A percentile compares a stretch with the other conserved stretches of the same genome.
Evolutionary conservation across 2,888 invertebrate genomes (phyloP).

Genomic region (Camponotus fellah): DNA sequence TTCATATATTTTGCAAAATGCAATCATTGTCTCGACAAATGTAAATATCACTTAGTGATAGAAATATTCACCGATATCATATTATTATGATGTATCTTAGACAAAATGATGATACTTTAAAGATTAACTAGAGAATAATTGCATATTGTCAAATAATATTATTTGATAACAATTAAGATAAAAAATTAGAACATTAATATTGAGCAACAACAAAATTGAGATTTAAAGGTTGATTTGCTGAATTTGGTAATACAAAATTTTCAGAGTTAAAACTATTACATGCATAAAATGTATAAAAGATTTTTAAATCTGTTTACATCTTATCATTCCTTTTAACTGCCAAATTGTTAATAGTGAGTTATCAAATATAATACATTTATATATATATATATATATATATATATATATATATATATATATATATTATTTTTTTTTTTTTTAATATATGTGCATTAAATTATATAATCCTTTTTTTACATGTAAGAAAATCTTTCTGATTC

Average conservation of each 20-base stretch:
- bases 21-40: neutral
- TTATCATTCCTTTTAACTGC: conserved; percentile 71
- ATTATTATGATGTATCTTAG: conserved; percentile 16
- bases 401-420: neutral
- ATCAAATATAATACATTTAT: neutral
- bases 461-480: neutral
- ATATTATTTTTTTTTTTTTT: neutral
- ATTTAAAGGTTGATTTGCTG: neutral
- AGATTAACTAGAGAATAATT: conserved; percentile 8
- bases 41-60: neutral
- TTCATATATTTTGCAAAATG: neutral
- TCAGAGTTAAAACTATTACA: neutral
- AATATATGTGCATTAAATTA: conserved; percentile 21
- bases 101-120: conserved; percentile 12
- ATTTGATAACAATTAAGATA: conserved; percentile 18
- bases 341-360: conserved; percentile 51
- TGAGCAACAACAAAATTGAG: conserved; percentile 10
- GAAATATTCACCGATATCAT: conserved; percentile 19
- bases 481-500: neutral
- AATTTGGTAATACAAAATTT: neutral
- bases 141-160: conserved; percentile 6
- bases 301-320: neutral
- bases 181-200: conserved; percentile 6
- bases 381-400: neutral
- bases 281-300: neutral